Conservation (phyloP, 2,113 vertebrate genomes). For the Gymnogyps californianus region DNA sequence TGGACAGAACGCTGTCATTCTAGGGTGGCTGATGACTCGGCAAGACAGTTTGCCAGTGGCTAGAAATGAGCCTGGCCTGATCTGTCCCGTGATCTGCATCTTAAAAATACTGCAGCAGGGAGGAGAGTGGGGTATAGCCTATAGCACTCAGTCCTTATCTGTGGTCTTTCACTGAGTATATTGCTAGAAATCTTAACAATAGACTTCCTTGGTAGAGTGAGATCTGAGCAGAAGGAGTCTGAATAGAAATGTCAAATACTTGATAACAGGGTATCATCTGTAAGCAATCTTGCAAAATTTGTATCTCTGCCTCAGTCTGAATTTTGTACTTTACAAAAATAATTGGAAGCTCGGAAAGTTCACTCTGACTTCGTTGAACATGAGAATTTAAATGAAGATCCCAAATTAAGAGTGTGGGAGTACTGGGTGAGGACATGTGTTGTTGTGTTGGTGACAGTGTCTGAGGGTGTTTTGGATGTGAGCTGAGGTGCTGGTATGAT, state of each 20-base stretch:
- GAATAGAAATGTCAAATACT: background rate
- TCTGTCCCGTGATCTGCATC: background rate
- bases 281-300: background rate
- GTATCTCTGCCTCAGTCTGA: background rate
- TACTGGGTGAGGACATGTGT: background rate
- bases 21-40: background rate
- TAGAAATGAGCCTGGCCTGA: background rate
- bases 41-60: background rate
- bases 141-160: background rate
- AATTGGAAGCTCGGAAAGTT: conserved; percentile 19
- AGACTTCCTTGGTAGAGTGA: background rate
- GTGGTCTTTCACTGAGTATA: background rate
- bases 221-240: background rate
- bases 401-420: background rate
- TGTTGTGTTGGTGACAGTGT: background rate
- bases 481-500: background rate
- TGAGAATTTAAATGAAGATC: background rate
- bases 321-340: background rate
- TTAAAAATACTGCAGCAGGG: background rate
- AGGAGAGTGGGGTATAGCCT: background rate
- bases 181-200: background rate
- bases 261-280: background rate
- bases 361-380: background rate
- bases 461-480: background rate
- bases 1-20: background rate